phyloP scores from a whole-genome alignment of 1,140 invertebrate genomes.

The Pseudomyrmex cubaensis region DNA sequence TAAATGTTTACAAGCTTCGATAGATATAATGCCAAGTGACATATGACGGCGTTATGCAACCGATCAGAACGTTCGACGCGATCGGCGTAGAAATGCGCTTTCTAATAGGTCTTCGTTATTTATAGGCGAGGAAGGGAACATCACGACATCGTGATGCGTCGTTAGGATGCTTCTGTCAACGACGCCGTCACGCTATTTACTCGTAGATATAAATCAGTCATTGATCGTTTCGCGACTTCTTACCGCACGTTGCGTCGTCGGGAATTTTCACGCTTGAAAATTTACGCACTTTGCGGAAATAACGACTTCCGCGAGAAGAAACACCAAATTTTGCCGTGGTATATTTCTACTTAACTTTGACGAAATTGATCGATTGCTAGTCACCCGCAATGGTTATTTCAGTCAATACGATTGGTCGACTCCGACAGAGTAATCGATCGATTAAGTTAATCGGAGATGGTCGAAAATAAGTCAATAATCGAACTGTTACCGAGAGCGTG shows the following conservation, averaged over 20 bases:
- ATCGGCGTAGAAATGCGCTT: constrained; percentile 58
- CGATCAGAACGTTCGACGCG: constrained; percentile 33
- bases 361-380: no score
- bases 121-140: constrained; percentile 37
- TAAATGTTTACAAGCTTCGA: constrained; percentile 4
- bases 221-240: constrained; percentile 37
- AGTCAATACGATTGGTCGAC: no score
- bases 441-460: no score
- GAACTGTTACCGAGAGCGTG: no score
- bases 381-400: no score
- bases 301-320: constrained; percentile 8
- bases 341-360: not conserved
- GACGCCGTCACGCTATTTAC: not conserved
- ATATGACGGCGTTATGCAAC: constrained; percentile 34
- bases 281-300: not conserved
- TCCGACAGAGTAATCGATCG: no score
- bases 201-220: constrained; percentile 41
- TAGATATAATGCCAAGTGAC: not conserved
- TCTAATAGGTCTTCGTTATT: constrained; percentile 63
- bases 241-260: not conserved
- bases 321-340: constrained; percentile 2
- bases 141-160: not conserved
- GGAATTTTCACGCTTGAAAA: not conserved
- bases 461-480: no score
- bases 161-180: not conserved